Base-by-base conservation (phyloP, 2,113 vertebrate genomes). In the Cnemophilus loriae region DNA sequence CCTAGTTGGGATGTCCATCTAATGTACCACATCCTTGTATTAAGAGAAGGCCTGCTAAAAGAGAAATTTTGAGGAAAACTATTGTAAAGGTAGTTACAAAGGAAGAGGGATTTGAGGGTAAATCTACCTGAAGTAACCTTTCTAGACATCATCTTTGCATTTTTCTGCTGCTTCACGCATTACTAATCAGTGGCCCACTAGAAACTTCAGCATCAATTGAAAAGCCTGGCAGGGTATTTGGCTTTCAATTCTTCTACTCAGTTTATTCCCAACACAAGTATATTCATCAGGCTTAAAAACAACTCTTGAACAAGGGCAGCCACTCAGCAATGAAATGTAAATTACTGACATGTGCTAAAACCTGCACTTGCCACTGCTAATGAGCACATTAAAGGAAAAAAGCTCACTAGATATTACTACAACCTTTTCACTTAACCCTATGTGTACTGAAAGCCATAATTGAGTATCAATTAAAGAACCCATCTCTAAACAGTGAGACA, bases 341-440 rank as follows among this genome's bases (percentile, higher is more conserved):
- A 98, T 98, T 97, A 98, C 97, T 95, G 97, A 97, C 97, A 96
- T 98, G 97, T 97, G 98, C 97, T 98, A 96, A 98, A 98, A 98
- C 91, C 95, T 97, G 92, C 93, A 97, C 96, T 97, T 96, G 95
- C 96, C 97, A 97, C 95, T 94, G 95, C 97, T 98, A 98, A 98
- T 97, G 97, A 98, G 97, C 97, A 97, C 96, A 97, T 96, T 97
- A 96, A 97, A 97, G 94, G 87, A 80, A 96, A 97, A 97, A 96
- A 93, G 93, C 93, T 97, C 75, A 86, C 92, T 96, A 95, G 97
- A 97, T 95, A 90, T 86, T 95, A 97, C 96, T 94, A 70, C 96
- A 98, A 97, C 93, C 97, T 98, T 98, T 97, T 87, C 87, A 94
- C 90, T 97, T 98, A 98, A 98, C 97, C 97, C 97, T 92, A 76